Evolutionary conservation across 2,113 vertebrate genomes (phyloP).

Genomic region (Heptranchias perlo): DNA sequence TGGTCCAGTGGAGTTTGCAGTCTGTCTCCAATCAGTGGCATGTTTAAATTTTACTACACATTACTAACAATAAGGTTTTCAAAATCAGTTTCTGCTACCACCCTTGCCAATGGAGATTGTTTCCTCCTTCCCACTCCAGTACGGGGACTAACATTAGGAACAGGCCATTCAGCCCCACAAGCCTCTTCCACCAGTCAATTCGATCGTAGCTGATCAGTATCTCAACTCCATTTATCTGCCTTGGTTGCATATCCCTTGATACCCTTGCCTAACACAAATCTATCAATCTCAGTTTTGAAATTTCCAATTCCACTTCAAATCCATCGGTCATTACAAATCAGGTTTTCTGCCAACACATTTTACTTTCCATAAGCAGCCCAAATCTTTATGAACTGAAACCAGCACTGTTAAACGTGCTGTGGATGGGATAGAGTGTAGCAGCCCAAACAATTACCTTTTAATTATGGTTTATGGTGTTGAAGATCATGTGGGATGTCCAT

Average conservation of each 20-base stretch:
- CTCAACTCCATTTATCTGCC: too few species aligned
- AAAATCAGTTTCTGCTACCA: too few species aligned
- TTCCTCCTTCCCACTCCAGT: not conserved
- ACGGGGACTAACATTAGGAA: not conserved
- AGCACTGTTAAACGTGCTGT: not conserved
- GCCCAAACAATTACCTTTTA: not conserved
- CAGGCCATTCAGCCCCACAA: not conserved
- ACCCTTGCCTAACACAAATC: not conserved
- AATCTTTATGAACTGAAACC: not conserved
- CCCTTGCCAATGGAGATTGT: too few species aligned
- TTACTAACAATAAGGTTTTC: not conserved
- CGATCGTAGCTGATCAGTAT: not conserved
- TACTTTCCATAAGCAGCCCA: not conserved
- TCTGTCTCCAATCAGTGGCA: not conserved
- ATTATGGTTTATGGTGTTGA: not conserved
- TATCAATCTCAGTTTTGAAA: not conserved
- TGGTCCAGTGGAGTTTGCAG: not conserved
- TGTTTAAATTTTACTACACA: not conserved
- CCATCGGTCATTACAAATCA: not conserved
- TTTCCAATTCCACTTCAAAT: not conserved
- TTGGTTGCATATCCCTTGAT: not conserved
- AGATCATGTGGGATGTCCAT: not conserved
- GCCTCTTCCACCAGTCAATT: not conserved
- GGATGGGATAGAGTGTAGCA: not conserved
- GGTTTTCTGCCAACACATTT: not conserved